A percentile compares a stretch with the other conserved stretches of the same genome.
These are phyloP conservation scores for Galeopterus variegatus DNA, from an alignment of 2,113 vertebrate genomes.

Conservation along the genomic window DNA sequence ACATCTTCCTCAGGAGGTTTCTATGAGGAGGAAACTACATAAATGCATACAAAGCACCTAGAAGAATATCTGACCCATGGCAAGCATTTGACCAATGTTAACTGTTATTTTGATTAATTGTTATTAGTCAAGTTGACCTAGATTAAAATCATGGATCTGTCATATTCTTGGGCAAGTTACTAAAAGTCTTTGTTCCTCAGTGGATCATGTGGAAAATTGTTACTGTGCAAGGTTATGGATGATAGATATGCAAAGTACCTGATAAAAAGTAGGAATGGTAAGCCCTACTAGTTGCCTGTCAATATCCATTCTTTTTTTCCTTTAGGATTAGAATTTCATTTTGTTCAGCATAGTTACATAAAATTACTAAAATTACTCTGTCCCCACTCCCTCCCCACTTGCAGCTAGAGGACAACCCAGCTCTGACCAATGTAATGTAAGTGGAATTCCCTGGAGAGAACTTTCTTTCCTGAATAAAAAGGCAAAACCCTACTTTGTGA, in stretches of 20 bases:
- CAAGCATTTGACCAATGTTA: not conserved
- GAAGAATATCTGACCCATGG: not conserved
- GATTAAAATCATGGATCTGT: not conserved
- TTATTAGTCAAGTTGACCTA: not conserved
- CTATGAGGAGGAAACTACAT: not conserved
- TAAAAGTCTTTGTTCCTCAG: not conserved
- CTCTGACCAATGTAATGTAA: not conserved
- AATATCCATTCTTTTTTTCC: not conserved
- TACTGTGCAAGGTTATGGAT: not conserved
- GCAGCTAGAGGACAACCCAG: not conserved
- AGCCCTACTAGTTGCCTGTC: not conserved
- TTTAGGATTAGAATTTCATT: slow-evolving; percentile 12
- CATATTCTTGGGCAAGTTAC: slow-evolving; percentile 48
- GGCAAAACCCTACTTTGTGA: not conserved
- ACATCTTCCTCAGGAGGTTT: not conserved
- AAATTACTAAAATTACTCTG: not conserved
- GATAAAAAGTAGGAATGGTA: not conserved
- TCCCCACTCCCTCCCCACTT: not conserved
- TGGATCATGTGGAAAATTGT: not conserved
- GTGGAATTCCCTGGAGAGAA: not conserved
- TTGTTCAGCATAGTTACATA: not conserved
- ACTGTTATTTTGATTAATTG: not conserved
- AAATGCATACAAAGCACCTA: not conserved
- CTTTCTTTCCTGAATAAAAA: slow-evolving; percentile 32
- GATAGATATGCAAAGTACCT: not conserved